phyloP scores from a whole-genome alignment of 2,113 vertebrate genomes.

The Equus quagga region DNA sequence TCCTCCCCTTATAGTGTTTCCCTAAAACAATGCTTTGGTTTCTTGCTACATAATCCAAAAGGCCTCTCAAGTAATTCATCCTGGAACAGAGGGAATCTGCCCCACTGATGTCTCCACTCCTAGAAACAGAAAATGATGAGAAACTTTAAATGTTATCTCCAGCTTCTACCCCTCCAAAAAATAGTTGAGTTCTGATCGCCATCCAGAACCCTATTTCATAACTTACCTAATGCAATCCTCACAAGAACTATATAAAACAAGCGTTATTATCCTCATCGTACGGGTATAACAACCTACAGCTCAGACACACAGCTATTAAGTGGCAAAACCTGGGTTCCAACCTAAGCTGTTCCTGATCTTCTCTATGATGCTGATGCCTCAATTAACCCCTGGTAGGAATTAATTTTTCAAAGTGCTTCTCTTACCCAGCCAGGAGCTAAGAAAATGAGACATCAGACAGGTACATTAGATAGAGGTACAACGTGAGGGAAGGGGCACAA shows the following conservation, averaged over 20 bases:
- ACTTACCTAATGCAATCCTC: background rate
- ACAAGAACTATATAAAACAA: background rate
- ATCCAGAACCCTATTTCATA: background rate
- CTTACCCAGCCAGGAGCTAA: background rate
- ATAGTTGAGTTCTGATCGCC: background rate
- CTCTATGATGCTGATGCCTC: background rate
- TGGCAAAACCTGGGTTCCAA: background rate
- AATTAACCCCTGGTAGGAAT: background rate
- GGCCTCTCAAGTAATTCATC: background rate
- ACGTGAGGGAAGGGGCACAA: background rate
- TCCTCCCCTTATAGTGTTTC: background rate
- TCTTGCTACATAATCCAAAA: background rate
- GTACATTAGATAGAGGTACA: background rate
- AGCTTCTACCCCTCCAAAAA: background rate
- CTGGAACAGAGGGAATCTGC: background rate
- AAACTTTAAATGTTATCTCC: background rate
- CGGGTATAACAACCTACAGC: background rate
- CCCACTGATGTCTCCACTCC: background rate
- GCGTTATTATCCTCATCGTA: background rate
- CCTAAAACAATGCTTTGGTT: background rate
- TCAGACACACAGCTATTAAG: background rate
- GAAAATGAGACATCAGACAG: no score
- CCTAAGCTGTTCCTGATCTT: background rate
- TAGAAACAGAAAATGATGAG: background rate
- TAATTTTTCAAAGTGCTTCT: background rate